Evolutionary conservation across 2,888 invertebrate genomes (phyloP), one percentile per base, ranked within the genome.

Genomic region (Tetragonula carbonaria): DNA sequence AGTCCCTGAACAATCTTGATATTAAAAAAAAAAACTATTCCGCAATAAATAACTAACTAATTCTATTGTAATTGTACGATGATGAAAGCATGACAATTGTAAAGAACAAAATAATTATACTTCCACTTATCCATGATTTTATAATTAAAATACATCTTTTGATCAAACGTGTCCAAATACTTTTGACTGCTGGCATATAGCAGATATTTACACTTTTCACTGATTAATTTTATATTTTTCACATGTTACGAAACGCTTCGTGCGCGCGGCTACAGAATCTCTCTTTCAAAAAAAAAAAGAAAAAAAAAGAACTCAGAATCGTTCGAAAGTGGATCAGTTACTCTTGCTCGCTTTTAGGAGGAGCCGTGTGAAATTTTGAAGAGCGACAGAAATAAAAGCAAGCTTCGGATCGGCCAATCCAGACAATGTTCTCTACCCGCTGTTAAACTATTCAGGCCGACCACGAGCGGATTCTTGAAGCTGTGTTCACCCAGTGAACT

Each of bases 401-500:
- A 55, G 23, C 63, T 16, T 28, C 28, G 21, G 5, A 23, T 38
- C 23, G 38, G 23, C 33, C 74, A 75, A 66, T 79, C 57, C 70
- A 23, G 6, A 16, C 65, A 71, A 33, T 66, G 80, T 66, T 79
- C 65, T 16, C 33, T 45, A 45, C 8, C 67, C 23, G 50, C 53
- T 62, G n/a, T 57, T 82, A 81, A 82, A 74, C 62, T 74, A 82
- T 82, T 81, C 62, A 82, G 73, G 23, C 33, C 51, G n/a, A 18
- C 67, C n/a, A 16, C 45, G 72, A 59, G 57, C 72, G 72, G 68
- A 70, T 82, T 70, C 70, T 67, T 57, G 21, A 8, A 28, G 28
- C 28, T 45, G 45, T 18, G 68, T 28, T 28, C 28, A 23, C 51
- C 63, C n/a, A 28, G 51, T 21, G 57, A 70, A 82, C 57, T 82